phyloP scores from a whole-genome alignment of 1,140 invertebrate species.

The Neodiprion pinetum region DNA sequence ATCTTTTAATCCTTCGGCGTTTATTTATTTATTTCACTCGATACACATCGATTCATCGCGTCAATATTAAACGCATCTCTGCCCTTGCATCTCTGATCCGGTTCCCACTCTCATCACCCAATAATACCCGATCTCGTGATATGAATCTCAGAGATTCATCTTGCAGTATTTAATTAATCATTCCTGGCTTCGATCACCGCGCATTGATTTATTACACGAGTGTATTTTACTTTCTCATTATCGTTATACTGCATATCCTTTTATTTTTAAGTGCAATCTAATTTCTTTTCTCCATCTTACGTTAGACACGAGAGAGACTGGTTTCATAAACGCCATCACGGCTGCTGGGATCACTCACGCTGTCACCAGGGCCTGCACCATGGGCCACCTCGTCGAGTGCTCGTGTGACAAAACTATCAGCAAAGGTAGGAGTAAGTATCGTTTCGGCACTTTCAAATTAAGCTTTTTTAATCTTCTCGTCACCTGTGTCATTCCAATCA shows the following conservation, averaged over 20 bases:
- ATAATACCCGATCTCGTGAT: not conserved
- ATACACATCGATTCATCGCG: not conserved
- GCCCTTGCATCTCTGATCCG: not conserved
- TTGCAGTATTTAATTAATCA: constrained; percentile 1
- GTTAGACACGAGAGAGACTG: constrained; percentile 90
- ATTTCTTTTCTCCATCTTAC: not conserved
- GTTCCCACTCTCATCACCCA: constrained; percentile 1
- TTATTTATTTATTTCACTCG: constrained; percentile 2
- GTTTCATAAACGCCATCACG: constrained; percentile 93
- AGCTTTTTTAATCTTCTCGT: no score
- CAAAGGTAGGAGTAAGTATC: constrained; percentile 40
- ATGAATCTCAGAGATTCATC: not conserved
- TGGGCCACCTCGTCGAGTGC: constrained; percentile 85
- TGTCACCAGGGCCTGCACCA: constrained; percentile 88
- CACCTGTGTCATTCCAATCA: no score
- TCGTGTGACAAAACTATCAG: constrained; percentile 79
- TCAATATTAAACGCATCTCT: not conserved
- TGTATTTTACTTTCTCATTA: no score
- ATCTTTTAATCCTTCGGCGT: not conserved
- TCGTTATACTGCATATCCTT: no score
- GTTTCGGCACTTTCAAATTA: not conserved
- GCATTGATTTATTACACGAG: not conserved
- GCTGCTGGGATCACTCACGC: constrained; percentile 90
- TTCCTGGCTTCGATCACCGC: not conserved
- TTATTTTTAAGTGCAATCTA: no score